A percentile compares a stretch with the other conserved stretches of the same genome.
Conservation (phyloP, 2,888 invertebrate genomes). For the Therioaphis trifolii region DNA sequence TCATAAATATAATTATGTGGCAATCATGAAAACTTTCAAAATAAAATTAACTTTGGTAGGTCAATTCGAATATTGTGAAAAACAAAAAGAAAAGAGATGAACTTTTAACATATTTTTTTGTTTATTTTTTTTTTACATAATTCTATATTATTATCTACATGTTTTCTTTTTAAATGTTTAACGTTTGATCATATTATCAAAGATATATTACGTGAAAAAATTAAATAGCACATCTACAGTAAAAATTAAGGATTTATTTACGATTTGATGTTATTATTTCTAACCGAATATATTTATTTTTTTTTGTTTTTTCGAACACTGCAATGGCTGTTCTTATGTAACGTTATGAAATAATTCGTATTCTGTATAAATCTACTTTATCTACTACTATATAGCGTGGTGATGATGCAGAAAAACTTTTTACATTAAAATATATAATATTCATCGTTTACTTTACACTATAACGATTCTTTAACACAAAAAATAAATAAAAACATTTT, state of each 20-base stretch:
- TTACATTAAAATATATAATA: conserved; percentile 43
- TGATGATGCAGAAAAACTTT: conserved; percentile 43
- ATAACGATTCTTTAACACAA: conserved; percentile 19
- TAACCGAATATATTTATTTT: background rate
- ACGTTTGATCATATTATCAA: conserved; percentile 12
- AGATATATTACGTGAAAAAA: too few relatives aligned
- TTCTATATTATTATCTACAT: background rate
- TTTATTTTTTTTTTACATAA: background rate
- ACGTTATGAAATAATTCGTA: conserved; percentile 12
- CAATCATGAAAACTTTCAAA: conserved; percentile 49
- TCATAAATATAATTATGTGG: conserved; percentile 41
- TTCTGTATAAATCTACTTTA: conserved; percentile 1
- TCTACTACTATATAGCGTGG: background rate
- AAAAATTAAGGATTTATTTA: too few relatives aligned
- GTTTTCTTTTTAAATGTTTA: background rate
- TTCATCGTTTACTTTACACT: conserved; percentile 41
- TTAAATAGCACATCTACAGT: too few relatives aligned
- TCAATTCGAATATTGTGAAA: background rate
- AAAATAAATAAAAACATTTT: conserved; percentile 35
- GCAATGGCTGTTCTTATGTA: background rate
- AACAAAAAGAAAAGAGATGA: conserved; percentile 5
- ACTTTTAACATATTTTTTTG: conserved; percentile 15
- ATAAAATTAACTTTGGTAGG: conserved; percentile 46
- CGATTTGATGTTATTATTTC: too few relatives aligned
- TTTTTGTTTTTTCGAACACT: background rate